A percentile compares a stretch with the other conserved stretches of the same genome.
Evolutionary conservation across 35 echinoderm and acorn worm species (phyloP).

Genomic region (Amphiura filiformis): DNA sequence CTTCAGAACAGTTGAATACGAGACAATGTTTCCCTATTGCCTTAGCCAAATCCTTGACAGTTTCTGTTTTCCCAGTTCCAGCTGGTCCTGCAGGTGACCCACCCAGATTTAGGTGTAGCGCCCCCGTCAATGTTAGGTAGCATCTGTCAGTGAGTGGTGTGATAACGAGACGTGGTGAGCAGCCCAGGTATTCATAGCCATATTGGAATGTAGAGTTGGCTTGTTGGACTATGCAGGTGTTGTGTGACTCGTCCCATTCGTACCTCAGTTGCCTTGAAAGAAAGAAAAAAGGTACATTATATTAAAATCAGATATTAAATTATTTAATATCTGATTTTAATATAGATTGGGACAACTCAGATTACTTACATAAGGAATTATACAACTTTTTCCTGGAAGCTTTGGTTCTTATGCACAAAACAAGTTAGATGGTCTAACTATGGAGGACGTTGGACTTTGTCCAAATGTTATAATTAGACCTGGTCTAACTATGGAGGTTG

Average conservation of each 20-base stretch:
- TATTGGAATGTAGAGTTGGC: conserved; percentile 91
- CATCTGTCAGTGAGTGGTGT: conserved; percentile 96
- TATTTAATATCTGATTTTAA: background rate
- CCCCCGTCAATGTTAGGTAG: conserved; percentile 93
- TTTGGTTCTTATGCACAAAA: too few relatives aligned
- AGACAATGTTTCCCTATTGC: conserved; percentile 89
- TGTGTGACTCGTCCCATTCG: conserved; percentile 96
- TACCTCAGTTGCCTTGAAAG: conserved; percentile 80
- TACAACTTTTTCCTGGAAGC: too few relatives aligned
- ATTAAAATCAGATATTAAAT: background rate
- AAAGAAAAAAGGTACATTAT: background rate
- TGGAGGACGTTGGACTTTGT: too few relatives aligned
- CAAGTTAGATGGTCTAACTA: too few relatives aligned
- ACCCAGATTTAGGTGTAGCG: conserved; percentile 83
- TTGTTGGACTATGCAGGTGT: conserved; percentile 91
- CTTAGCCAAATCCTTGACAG: conserved; percentile 95
- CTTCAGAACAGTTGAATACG: conserved; percentile 98
- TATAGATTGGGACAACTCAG: too few relatives aligned
- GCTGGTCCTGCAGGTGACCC: conserved; percentile 94
- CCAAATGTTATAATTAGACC: too few relatives aligned
- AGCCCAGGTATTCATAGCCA: conserved; percentile 98
- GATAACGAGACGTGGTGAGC: conserved; percentile 92
- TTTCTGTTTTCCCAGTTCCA: conserved; percentile 96
- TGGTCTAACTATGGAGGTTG: too few relatives aligned
- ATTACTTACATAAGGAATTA: too few relatives aligned